Evolutionary conservation across 2,113 vertebrate species (phyloP), one percentile per base, ranked within the genome.

Genomic region (Prionailurus viverrinus): DNA sequence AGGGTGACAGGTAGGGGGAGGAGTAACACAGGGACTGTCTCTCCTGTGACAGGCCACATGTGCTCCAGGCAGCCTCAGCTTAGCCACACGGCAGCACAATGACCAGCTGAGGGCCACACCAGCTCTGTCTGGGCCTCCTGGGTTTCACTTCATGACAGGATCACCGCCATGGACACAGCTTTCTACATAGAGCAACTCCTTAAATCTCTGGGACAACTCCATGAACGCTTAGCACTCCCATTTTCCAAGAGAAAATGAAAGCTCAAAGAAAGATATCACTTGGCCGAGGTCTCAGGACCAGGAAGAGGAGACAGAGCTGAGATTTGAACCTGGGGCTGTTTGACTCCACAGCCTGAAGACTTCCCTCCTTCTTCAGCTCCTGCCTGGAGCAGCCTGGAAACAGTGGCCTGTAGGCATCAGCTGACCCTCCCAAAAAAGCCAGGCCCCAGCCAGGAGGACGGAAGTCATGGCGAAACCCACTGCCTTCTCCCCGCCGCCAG

Each of bases 211-310:
- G 29, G 33, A 36, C 41, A 90, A 21, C 23, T 92, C 79, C 31
- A 14, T n/a, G 39, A 89, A 83, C 68, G 63, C 39, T 39, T 31
- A 11, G 8, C 53, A 68, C 41, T 39, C 48, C 39, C 66, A 33
- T 23, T 83, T 91, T 19, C 48, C 14, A 36, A 86, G 16, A 55
- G 68, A 73, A 96, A 87, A 14, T 4, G 25, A 74, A 31, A 71
- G 39, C 71, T 78, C 71, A 39, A 36, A 78, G 65, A 78, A 82
- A 82, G 73, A 71, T 61, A 2, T 10, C 16, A 71, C 7, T 21
- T 76, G 74, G 63, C 41, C 23, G 39, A 71, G 73, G 45, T n/a
- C 48, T 87, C 76, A 41, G 69, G 66, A 92, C 29, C 86, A 65
- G 73, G 68, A n/a, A 65, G 83, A 74, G 12, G 58, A 80, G 16